These are phyloP conservation scores for Hemibagrus wyckioides DNA, from an alignment of 2,113 vertebrate genomes.

Conservation along the genomic window DNA sequence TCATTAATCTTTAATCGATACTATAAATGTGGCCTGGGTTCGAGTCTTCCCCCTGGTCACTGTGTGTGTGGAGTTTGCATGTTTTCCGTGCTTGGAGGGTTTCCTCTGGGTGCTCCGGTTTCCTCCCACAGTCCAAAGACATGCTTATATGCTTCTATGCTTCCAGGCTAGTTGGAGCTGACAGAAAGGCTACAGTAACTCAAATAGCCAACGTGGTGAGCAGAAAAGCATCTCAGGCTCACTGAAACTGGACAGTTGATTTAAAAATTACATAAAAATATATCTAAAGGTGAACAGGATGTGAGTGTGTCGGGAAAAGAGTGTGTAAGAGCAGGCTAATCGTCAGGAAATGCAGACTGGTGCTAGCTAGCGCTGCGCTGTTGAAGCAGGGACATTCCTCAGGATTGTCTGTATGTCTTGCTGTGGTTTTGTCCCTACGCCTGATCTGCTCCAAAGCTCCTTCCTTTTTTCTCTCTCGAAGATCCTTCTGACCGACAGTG, in stretches of 20 bases:
- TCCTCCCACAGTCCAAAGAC: too few species aligned
- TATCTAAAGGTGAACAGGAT: not conserved
- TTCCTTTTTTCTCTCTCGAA: constrained; percentile 45
- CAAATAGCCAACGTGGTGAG: not conserved
- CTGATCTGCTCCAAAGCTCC: constrained; percentile 44
- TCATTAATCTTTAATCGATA: not conserved
- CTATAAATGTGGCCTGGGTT: not conserved
- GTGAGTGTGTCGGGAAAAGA: not conserved
- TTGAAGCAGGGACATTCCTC: constrained; percentile 52
- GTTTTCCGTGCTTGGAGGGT: too few species aligned
- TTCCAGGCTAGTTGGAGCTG: not conserved
- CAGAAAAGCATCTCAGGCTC: not conserved
- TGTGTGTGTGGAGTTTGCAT: too few species aligned
- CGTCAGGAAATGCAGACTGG: constrained; percentile 11
- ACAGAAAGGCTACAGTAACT: not conserved
- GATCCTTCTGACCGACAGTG: constrained; percentile 55
- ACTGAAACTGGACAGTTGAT: not conserved
- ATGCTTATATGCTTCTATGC: too few species aligned
- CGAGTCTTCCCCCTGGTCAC: too few species aligned
- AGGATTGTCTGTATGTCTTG: constrained; percentile 1
- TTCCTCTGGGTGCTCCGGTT: too few species aligned
- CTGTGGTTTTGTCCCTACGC: constrained; percentile 8
- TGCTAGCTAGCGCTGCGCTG: constrained; percentile 19
- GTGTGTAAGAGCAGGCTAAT: constrained; percentile 18
- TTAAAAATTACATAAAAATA: not conserved